These are phyloP conservation scores for Anguilla megastoma DNA, from an alignment of 2,797 vertebrate genomes.

Conservation along the genomic window DNA sequence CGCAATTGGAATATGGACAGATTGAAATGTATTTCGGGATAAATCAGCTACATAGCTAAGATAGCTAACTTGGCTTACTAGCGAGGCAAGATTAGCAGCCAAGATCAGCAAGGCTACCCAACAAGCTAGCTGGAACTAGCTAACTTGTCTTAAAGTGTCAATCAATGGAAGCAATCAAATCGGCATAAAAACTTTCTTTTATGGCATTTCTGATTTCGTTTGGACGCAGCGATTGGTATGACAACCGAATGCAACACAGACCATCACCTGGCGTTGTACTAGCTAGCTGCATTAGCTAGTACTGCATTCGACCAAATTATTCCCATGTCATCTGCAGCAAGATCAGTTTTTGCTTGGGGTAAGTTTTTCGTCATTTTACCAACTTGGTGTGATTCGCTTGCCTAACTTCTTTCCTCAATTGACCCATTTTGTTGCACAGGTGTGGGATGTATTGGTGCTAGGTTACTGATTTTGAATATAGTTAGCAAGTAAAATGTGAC, in stretches of 20 bases:
- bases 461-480: neutral
- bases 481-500: neutral
- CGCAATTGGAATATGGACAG: neutral
- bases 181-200: neutral
- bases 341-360: neutral
- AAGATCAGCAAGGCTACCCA: neutral
- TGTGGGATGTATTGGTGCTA: neutral
- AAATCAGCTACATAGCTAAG: neutral
- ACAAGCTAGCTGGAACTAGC: neutral
- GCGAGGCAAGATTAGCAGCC: neutral
- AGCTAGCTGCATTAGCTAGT: neutral
- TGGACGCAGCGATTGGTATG: neutral
- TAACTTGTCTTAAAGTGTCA: neutral
- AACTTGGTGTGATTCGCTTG: neutral
- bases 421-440: too few relatives aligned
- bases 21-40: neutral
- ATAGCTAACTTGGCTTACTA: neutral
- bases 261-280: neutral
- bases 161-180: neutral
- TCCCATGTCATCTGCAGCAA: conserved; percentile 13
- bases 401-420: too few relatives aligned
- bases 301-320: neutral
- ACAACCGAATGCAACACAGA: neutral
- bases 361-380: conserved; percentile 14
- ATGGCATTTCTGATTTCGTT: neutral